These are phyloP conservation scores for Trichonephila clavata DNA, from an alignment of 1,140 invertebrate species.

Conservation along the genomic window DNA sequence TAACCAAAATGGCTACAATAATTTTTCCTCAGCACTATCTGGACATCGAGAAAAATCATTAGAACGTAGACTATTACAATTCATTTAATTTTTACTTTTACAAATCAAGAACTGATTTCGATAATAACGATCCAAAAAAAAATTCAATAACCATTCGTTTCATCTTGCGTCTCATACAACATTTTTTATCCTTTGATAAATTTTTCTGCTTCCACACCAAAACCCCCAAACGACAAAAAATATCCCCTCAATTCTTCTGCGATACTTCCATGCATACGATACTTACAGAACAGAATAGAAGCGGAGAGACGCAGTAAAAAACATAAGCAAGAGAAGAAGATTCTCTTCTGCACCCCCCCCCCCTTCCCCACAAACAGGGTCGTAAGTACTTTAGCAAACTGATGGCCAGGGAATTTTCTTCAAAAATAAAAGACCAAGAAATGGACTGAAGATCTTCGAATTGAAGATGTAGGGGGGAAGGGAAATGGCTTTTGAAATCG, in stretches of 20 bases:
- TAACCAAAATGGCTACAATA: too few species aligned
- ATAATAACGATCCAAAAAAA: too few species aligned
- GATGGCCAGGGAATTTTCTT: constrained; percentile 53
- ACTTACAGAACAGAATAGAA: background rate
- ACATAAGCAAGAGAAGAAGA: background rate
- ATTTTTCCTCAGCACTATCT: too few species aligned
- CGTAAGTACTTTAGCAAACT: constrained; percentile 65
- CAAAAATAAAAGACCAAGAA: constrained; percentile 47
- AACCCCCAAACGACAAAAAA: background rate
- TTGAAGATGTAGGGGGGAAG: background rate
- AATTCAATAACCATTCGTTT: too few species aligned
- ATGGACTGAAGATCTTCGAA: constrained; percentile 12
- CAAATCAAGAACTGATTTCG: too few species aligned
- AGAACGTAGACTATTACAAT: too few species aligned
- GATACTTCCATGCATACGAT: background rate
- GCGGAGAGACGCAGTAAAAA: background rate
- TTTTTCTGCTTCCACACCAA: background rate
- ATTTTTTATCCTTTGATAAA: too few species aligned
- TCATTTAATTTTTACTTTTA: too few species aligned
- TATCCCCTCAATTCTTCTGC: background rate
- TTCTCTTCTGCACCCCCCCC: background rate
- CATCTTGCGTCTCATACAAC: too few species aligned
- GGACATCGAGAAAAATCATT: too few species aligned
- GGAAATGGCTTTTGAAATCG: constrained; percentile 68
- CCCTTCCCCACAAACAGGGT: constrained; percentile 24